Conservation (phyloP, 1,140 invertebrate genomes). For the Penaeus chinensis region DNA sequence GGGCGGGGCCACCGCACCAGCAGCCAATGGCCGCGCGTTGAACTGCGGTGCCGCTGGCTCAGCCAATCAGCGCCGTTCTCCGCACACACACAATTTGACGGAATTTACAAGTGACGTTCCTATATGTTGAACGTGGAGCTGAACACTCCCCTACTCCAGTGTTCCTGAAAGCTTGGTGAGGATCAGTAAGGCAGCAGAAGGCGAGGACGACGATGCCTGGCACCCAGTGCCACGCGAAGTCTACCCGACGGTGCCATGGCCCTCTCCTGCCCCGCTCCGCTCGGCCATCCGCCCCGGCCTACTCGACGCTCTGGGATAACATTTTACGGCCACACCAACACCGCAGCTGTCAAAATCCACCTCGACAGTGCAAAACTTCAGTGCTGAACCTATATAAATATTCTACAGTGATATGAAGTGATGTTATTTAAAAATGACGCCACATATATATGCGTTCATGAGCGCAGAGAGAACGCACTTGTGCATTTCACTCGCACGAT, state of each 20-base stretch:
- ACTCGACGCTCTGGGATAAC: background rate
- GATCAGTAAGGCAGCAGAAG: slow-evolving; percentile 30
- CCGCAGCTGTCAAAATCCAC: too few relatives aligned
- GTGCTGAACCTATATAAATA: too few relatives aligned
- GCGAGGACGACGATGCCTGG: background rate
- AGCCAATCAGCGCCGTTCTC: slow-evolving; percentile 43
- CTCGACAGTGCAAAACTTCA: too few relatives aligned
- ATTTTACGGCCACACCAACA: too few relatives aligned
- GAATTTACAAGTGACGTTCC: slow-evolving; percentile 61
- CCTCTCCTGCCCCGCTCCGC: slow-evolving; percentile 4
- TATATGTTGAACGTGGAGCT: slow-evolving; percentile 59
- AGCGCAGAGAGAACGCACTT: too few relatives aligned
- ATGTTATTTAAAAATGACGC: too few relatives aligned
- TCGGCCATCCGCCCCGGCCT: slow-evolving; percentile 5
- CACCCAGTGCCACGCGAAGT: background rate
- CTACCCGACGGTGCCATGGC: slow-evolving; percentile 1
- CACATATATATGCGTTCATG: too few relatives aligned
- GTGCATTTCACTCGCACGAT: too few relatives aligned
- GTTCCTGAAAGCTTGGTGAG: slow-evolving; percentile 54
- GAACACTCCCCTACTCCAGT: slow-evolving; percentile 53
- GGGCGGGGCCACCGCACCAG: slow-evolving; percentile 47
- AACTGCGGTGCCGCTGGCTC: slow-evolving; percentile 54
- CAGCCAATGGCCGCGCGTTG: slow-evolving; percentile 39
- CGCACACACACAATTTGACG: slow-evolving; percentile 60
- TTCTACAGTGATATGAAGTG: too few relatives aligned